A percentile compares a stretch with the other conserved stretches of the same genome.
phyloP scores from a whole-genome alignment of 2,888 invertebrate genomes.

The Panopea generosa region DNA sequence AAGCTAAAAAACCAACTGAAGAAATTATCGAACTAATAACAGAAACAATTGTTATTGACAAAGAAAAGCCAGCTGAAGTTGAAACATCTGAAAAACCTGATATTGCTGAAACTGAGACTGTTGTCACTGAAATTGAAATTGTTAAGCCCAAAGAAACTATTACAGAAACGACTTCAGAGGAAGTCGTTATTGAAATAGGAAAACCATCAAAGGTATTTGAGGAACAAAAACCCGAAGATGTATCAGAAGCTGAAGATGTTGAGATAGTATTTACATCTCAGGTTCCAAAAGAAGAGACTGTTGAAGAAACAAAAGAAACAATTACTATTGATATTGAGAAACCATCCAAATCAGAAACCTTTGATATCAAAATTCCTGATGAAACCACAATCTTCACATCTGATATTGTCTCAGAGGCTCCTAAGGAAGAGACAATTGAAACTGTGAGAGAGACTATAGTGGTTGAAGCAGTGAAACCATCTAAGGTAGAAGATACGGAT shows the following conservation, averaged over 20 bases:
- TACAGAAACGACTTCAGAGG: conserved; percentile 42
- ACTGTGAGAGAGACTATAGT: conserved; percentile 54
- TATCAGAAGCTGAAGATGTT: conserved; percentile 12
- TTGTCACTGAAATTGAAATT: conserved; percentile 18
- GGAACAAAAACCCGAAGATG: no score
- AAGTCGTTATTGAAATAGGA: conserved; percentile 43
- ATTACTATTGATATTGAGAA: neutral
- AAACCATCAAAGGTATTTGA: no score
- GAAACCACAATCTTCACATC: neutral
- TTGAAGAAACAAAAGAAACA: conserved; percentile 46
- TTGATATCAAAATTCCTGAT: neutral
- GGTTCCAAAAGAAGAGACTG: conserved; percentile 49
- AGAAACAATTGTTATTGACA: conserved; percentile 54
- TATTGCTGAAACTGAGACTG: conserved; percentile 37
- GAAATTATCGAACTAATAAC: conserved; percentile 56
- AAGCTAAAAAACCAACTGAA: conserved; percentile 49
- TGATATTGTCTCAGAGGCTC: neutral
- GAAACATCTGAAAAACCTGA: conserved; percentile 31
- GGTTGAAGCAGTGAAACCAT: conserved; percentile 48
- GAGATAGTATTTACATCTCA: conserved; percentile 20
- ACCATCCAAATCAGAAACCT: neutral
- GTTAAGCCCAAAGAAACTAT: no score
- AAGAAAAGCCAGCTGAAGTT: conserved; percentile 49
- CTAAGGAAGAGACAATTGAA: conserved; percentile 62
- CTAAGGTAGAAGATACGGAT: conserved; percentile 22